Evolutionary conservation across 2,888 invertebrate genomes (phyloP).

Genomic region (Cephus sareptanus): DNA sequence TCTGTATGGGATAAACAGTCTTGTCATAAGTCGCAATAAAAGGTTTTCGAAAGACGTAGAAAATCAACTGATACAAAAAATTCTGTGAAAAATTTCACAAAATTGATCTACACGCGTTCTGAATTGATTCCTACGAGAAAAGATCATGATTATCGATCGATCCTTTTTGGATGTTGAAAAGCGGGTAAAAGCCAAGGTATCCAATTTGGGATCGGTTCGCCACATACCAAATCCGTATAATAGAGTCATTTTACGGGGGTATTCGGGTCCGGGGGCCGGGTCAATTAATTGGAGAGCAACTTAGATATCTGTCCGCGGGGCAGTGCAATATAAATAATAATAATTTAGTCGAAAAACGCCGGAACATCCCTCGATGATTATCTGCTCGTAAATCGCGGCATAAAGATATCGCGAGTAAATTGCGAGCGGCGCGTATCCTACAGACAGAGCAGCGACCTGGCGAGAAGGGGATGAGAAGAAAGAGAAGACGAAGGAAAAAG

Average conservation of each 20-base stretch:
- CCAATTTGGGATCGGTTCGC: not conserved
- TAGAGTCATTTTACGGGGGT: constrained; percentile 59
- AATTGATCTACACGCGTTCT: not conserved
- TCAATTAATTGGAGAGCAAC: constrained; percentile 54
- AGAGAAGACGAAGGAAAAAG: constrained; percentile 28
- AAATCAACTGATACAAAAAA: not conserved
- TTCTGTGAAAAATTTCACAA: not conserved
- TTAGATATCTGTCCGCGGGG: constrained; percentile 42
- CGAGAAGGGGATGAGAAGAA: constrained; percentile 6
- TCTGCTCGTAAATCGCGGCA: constrained; percentile 64
- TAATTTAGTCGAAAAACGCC: constrained; percentile 60
- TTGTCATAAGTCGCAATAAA: not conserved
- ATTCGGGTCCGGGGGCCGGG: constrained; percentile 33
- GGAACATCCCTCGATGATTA: constrained; percentile 65
- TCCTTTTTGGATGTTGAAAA: not conserved
- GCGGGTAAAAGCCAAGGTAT: not conserved
- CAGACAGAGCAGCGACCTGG: not conserved
- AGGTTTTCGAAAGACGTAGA: not conserved
- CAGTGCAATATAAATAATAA: constrained; percentile 62
- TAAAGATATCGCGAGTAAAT: constrained; percentile 66
- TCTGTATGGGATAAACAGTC: not conserved
- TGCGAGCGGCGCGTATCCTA: constrained; percentile 41
- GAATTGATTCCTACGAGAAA: not conserved
- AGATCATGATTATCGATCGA: not conserved
- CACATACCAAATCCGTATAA: constrained; percentile 34